Evolutionary conservation across 2,113 vertebrate genomes (phyloP).

Genomic region (Sceloporus undulatus): DNA sequence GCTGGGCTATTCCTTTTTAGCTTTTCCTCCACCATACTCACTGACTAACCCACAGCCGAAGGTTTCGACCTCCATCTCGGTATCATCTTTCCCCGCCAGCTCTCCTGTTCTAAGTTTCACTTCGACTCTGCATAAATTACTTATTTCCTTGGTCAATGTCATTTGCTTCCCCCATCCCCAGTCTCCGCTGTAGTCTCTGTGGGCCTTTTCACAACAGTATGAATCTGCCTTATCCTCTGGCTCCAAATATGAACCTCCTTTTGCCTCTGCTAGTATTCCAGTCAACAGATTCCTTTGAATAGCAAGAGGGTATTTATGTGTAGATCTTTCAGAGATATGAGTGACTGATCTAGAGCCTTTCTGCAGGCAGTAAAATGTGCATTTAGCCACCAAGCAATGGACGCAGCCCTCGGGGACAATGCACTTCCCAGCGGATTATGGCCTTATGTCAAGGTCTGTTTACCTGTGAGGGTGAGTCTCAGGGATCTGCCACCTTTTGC

Average conservation of each 20-base stretch:
- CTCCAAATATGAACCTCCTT: too few relatives aligned
- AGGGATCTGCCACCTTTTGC: too few relatives aligned
- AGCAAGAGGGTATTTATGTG: neutral
- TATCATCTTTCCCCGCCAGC: neutral
- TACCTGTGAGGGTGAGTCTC: neutral
- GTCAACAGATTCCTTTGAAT: too few relatives aligned
- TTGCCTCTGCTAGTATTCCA: too few relatives aligned
- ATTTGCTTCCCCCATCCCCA: neutral
- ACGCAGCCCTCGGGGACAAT: neutral
- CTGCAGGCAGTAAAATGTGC: neutral
- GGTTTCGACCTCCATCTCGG: neutral
- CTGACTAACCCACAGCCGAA: neutral
- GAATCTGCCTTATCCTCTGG: neutral
- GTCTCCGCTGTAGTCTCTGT: neutral
- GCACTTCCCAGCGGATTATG: neutral
- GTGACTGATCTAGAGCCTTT: neutral
- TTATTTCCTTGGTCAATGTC: neutral
- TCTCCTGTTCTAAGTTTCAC: fast-evolving
- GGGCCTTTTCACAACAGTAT: neutral
- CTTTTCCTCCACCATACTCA: neutral
- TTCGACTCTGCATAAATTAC: fast-evolving
- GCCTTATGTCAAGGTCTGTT: too few relatives aligned
- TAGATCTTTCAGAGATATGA: neutral
- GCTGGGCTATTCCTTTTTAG: neutral
- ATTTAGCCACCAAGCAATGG: neutral